Evolutionary conservation across 2,113 vertebrate genomes (phyloP).

Genomic region (Trichechus manatus): DNA sequence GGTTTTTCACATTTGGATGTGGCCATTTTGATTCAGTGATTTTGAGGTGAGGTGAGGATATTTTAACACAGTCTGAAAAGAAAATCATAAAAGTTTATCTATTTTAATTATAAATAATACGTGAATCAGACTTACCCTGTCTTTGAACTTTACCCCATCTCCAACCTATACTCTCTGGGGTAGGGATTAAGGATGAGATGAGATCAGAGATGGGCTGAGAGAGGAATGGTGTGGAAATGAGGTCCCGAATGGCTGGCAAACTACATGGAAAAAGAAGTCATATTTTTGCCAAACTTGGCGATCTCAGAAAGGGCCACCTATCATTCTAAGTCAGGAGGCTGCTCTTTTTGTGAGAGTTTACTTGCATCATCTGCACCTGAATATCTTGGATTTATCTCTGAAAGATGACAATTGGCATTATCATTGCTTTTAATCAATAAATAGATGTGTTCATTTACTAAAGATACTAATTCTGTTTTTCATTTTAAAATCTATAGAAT

Average conservation of each 20-base stretch:
- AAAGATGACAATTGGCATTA: background rate
- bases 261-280: background rate
- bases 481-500: background rate
- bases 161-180: background rate
- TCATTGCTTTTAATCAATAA: slow-evolving; percentile 18
- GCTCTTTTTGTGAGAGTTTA: background rate
- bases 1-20: background rate
- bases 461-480: background rate
- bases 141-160: slow-evolving; percentile 53
- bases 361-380: background rate
- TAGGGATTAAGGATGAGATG: slow-evolving; percentile 32
- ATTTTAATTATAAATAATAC: slow-evolving; percentile 61
- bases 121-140: background rate
- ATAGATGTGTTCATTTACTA: background rate
- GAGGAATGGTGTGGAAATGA: background rate
- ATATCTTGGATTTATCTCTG: background rate
- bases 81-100: background rate
- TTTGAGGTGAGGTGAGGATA: background rate
- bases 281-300: background rate
- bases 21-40: background rate
- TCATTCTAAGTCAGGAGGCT: background rate
- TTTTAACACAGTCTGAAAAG: slow-evolving; percentile 14
- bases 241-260: background rate
- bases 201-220: background rate
- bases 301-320: background rate